Conservation (phyloP, 2,113 vertebrate genomes). For the Gallinago paraguaiae region DNA sequence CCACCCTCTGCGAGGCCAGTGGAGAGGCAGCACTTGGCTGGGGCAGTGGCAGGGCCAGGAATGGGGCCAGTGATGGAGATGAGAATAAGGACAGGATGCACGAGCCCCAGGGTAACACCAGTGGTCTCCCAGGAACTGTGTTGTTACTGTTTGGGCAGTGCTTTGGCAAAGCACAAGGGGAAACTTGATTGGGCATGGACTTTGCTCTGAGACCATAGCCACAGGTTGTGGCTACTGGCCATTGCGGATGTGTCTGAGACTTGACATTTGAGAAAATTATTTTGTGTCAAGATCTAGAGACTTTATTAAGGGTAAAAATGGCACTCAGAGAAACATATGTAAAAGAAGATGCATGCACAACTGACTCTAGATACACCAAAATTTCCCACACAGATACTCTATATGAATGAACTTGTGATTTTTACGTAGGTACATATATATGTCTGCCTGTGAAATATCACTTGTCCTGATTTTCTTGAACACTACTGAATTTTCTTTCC, state of each 20-base stretch:
- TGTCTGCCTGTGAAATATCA: neutral
- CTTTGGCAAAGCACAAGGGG: neutral
- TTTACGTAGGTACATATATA: neutral
- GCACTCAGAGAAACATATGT: rapidly evolving
- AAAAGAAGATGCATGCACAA: neutral
- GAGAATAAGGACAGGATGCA: neutral
- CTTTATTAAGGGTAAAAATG: neutral
- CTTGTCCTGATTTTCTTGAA: neutral
- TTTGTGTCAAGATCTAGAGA: neutral
- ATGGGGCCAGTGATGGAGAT: no score
- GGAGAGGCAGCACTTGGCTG: neutral
- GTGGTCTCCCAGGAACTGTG: neutral
- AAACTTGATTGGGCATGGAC: neutral
- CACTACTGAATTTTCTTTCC: neutral
- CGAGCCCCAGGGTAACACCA: neutral
- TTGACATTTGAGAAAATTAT: neutral
- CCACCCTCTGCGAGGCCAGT: rapidly evolving
- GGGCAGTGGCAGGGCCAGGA: neutral
- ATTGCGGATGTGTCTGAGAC: neutral
- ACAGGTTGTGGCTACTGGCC: neutral
- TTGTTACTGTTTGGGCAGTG: neutral
- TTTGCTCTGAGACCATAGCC: neutral
- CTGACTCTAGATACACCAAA: neutral
- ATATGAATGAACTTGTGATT: neutral
- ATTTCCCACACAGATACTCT: neutral